Percentiles rank a stretch among this genome's conserved stretches.
Conservation (phyloP, 2,888 invertebrate species). For the Stenchaetothrips biformis region DNA sequence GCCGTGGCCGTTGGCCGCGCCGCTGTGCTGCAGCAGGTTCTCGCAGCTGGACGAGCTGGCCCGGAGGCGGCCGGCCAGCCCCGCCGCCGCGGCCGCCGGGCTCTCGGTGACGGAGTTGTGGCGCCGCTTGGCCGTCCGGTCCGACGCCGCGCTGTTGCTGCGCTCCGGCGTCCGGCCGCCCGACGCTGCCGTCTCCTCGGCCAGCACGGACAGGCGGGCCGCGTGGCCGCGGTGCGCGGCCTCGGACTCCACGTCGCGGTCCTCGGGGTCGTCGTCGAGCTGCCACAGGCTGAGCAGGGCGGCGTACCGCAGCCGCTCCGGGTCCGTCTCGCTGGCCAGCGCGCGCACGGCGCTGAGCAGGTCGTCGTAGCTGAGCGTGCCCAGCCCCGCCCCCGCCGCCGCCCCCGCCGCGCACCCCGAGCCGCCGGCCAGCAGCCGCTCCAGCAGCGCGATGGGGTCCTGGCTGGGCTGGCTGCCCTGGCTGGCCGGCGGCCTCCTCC, state of each 20-base stretch:
- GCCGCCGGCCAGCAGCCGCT: not conserved
- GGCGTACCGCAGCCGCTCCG: conserved; percentile 7
- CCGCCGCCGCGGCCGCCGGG: conserved; percentile 12
- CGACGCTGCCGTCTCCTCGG: conserved; percentile 38
- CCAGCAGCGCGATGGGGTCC: conserved; percentile 6
- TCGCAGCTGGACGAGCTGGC: conserved; percentile 32
- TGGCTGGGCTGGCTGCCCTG: not conserved
- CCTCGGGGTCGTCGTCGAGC: conserved; percentile 6
- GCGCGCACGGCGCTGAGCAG: conserved; percentile 37
- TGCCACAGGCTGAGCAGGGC: conserved; percentile 22
- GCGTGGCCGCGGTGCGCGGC: not conserved
- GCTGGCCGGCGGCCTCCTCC: not conserved
- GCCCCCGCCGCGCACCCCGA: not conserved
- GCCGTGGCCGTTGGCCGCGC: not conserved
- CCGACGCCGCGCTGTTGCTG: conserved; percentile 9
- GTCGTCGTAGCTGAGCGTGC: conserved; percentile 41
- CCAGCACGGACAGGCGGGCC: conserved; percentile 39
- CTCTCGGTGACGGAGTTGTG: conserved; percentile 17
- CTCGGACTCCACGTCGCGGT: not conserved
- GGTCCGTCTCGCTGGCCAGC: conserved; percentile 16
- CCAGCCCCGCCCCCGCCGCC: too few species aligned
- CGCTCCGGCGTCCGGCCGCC: conserved; percentile 14
- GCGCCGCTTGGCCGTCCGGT: conserved; percentile 9
- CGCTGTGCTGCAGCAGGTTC: conserved; percentile 30
- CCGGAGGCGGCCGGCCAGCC: conserved; percentile 24